Evolutionary conservation across 2,797 vertebrate species (phyloP), one percentile per base, ranked within the genome.

Genomic region (Enteromius anoplus): DNA sequence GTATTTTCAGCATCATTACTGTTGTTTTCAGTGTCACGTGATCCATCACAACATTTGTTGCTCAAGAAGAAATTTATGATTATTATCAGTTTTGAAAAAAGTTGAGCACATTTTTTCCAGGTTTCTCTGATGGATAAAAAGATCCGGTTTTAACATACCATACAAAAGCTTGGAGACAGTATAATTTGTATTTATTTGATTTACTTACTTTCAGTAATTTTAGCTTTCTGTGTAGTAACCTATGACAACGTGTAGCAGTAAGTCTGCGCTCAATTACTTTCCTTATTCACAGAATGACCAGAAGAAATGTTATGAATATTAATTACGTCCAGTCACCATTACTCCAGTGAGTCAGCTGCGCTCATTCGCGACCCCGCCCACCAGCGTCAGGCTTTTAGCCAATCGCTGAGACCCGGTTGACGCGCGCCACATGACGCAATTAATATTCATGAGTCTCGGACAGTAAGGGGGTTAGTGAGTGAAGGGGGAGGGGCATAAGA

Each of bases 391-490:
- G 2, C 2, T 37, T 40, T 8, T 21, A 69, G 65, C 78, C 65
- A 80, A 80, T 80, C 65, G 21, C n/a, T 14, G 21, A 55, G 5
- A 11, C 55, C 19, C 9, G n/a, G 7, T n/a, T n/a, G 8, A 55
- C 53, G 53, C 37, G 26, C 6, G 11, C 8, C 3, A 32, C 23
- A 19, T 1, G 2, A 5, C 11, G 1, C 15, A 0, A 15, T 82
- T 55, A 75, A 75, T 75, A 82, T 82, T 68, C 34, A 81, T 3
- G 29, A 81, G 40, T 0, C 3, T n/a, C n/a, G 29, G 58, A 40
- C 80, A 73, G 69, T 5, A 23, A 23, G 26, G 4, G 23, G 23
- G 62, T 65, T 47, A 23, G 78, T 10, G 79, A 0, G 8, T 15
- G 11, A 47, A 29, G 55, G n/a, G 71, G 80, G 80, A 53, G 71